These are phyloP conservation scores for Psammodynastes pulverulentus DNA, from an alignment of 2,113 vertebrate species.

Conservation along the genomic window DNA sequence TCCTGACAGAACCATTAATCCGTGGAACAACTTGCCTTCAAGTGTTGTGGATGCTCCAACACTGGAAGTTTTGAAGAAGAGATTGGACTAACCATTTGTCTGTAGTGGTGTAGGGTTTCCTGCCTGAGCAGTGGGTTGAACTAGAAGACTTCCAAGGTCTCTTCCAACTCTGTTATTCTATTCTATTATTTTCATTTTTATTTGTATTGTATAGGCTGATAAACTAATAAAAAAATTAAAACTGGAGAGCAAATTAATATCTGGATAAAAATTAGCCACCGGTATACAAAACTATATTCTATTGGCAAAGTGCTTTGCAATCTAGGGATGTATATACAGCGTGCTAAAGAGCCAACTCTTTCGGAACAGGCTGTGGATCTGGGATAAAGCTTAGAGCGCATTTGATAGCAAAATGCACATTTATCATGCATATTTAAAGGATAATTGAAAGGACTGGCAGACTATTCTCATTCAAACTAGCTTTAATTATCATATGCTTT, in stretches of 20 bases:
- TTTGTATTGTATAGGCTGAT: neutral
- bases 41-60: no score
- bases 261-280: neutral
- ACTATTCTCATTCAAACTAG: slow-evolving; percentile 37
- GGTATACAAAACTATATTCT: neutral
- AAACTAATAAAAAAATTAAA: neutral
- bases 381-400: neutral
- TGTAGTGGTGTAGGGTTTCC: no score
- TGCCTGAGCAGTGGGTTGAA: no score
- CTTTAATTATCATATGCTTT: slow-evolving; percentile 31
- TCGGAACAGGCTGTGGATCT: neutral
- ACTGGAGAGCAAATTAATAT: neutral
- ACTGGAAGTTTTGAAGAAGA: no score
- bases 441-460: slow-evolving; percentile 39
- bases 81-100: no score
- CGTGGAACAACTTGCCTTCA: no score
- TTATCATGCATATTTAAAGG: slow-evolving; percentile 10
- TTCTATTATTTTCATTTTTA: neutral
- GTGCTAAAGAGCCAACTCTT: neutral
- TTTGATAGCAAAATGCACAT: slow-evolving; percentile 13
- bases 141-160: no score
- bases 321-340: neutral
- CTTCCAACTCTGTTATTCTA: no score
- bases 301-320: neutral
- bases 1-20: no score